Evolutionary conservation across 2,113 vertebrate genomes (phyloP).

Genomic region (Pitta sordida): DNA sequence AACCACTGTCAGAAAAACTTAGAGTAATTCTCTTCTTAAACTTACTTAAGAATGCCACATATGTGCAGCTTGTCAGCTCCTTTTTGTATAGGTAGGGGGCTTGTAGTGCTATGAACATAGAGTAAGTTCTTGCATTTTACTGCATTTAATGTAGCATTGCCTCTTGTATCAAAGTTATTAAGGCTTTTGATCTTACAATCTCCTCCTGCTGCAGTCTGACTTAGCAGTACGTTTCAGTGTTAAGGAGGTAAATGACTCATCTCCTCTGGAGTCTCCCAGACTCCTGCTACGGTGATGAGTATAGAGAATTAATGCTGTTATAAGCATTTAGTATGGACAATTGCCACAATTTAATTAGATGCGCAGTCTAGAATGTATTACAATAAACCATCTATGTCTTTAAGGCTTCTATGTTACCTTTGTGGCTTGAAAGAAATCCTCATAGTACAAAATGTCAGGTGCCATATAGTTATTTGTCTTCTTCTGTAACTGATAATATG

Average conservation of each 20-base stretch:
- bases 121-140: slow-evolving; percentile 20
- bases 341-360: background rate
- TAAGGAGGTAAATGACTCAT: background rate
- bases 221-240: background rate
- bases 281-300: background rate
- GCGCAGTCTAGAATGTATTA: background rate
- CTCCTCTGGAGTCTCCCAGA: background rate
- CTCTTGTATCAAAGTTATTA: slow-evolving; percentile 40
- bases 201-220: slow-evolving; percentile 49
- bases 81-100: background rate
- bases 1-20: background rate
- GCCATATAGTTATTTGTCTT: background rate
- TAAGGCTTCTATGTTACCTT: background rate
- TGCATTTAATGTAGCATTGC: slow-evolving; percentile 3
- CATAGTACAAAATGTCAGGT: background rate
- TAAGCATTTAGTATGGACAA: background rate
- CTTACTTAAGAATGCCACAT: background rate
- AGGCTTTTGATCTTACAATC: slow-evolving; percentile 56
- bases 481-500: background rate
- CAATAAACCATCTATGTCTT: background rate
- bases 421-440: background rate
- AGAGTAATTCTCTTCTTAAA: background rate
- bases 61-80: background rate
- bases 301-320: background rate
- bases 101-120: background rate